These are phyloP conservation scores for Tiaroga cobitis DNA, from an alignment of 2,797 vertebrate species.

Conservation along the genomic window DNA sequence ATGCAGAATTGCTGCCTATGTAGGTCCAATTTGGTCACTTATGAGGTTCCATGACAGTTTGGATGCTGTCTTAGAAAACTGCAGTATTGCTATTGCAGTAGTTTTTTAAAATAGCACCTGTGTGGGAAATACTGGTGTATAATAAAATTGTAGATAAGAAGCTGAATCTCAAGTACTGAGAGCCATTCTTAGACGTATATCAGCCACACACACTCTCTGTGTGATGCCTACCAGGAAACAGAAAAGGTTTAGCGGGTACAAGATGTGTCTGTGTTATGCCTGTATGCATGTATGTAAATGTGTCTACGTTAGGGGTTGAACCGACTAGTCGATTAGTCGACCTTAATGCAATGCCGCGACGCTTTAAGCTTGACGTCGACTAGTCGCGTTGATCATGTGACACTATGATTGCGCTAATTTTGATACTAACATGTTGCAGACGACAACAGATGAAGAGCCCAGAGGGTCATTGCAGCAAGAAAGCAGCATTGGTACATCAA, in stretches of 20 bases:
- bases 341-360: too few relatives aligned
- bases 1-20: conserved; percentile 31
- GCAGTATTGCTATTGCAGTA: conserved; percentile 16
- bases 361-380: too few relatives aligned
- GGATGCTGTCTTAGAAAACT: conserved; percentile 49
- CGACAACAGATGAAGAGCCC: too few relatives aligned
- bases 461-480: too few relatives aligned
- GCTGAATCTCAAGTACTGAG: conserved; percentile 5
- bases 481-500: too few relatives aligned
- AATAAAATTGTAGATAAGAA: conserved; percentile 5
- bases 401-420: too few relatives aligned
- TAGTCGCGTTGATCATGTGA: too few relatives aligned
- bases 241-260: conserved; percentile 56
- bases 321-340: too few relatives aligned
- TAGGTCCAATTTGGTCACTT: neutral
- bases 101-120: conserved; percentile 20
- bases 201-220: conserved; percentile 9
- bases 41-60: neutral
- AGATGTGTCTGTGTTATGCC: conserved; percentile 31
- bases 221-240: conserved; percentile 30
- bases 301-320: too few relatives aligned
- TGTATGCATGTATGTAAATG: conserved; percentile 37
- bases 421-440: too few relatives aligned
- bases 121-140: conserved; percentile 5
- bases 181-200: conserved; percentile 21